A percentile compares a stretch with the other conserved stretches of the same genome.
Evolutionary conservation across 1,140 invertebrate species (phyloP).

Genomic region (Pseudomyrmex flavicornis): DNA sequence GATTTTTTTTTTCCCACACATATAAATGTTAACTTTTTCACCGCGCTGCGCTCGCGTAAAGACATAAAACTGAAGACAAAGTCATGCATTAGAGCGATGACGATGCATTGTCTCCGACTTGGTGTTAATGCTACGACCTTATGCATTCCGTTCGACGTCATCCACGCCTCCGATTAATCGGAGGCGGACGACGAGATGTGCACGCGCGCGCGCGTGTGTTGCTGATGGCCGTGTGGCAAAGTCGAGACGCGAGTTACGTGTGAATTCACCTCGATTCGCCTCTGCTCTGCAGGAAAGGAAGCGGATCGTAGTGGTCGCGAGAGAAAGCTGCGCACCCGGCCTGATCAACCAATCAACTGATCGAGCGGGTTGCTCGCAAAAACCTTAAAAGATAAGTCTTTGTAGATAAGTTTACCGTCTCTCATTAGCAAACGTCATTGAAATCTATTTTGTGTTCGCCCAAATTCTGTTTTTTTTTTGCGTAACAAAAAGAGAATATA

Average conservation of each 20-base stretch:
- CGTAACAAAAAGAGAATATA: background rate
- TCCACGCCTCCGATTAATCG: conserved; percentile 50
- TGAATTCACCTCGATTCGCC: conserved; percentile 60
- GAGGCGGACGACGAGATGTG: conserved; percentile 35
- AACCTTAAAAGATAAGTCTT: too few relatives aligned
- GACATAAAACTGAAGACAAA: conserved; percentile 19
- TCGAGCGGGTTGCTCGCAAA: background rate
- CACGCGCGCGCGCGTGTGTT: background rate
- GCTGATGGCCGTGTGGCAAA: conserved; percentile 14
- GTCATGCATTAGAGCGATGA: conserved; percentile 39
- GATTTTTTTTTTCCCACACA: too few relatives aligned
- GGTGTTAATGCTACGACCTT: conserved; percentile 57
- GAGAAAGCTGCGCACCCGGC: conserved; percentile 39
- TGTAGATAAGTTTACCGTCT: too few relatives aligned
- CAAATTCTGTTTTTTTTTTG: background rate
- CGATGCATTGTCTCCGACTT: conserved; percentile 43
- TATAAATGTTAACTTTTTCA: conserved; percentile 5
- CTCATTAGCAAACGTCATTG: background rate
- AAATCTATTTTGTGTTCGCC: background rate
- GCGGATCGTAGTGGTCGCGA: conserved; percentile 38
- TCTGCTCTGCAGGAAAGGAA: conserved; percentile 46
- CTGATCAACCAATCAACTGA: conserved; percentile 5
- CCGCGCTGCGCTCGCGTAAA: background rate
- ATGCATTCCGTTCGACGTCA: conserved; percentile 58
- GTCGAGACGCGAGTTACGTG: conserved; percentile 46